Evolutionary conservation across 2,113 vertebrate genomes (phyloP), one percentile per base, ranked within the genome.

Genomic region (Ia io): DNA sequence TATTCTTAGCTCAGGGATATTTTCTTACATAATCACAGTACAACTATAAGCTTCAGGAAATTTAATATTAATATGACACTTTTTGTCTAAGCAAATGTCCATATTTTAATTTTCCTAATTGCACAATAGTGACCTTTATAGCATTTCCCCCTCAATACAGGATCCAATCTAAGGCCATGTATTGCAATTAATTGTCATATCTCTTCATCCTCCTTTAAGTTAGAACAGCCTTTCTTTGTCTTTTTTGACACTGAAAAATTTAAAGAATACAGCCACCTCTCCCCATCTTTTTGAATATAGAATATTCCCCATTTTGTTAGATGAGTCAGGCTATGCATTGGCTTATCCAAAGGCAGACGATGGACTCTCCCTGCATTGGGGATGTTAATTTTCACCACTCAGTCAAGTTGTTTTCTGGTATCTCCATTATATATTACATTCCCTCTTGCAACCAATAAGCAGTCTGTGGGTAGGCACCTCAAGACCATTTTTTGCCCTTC

Each of bases 21-120:
- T 94, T 96, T 87, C 70, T 79, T 91, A 44, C 3, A 51, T 84
- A 87, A 70, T 59, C 70, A 40, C 16, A 65, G 74, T 28, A 35
- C 20, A 40, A 9, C 74, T 70, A 59, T 93, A 18, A 84, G 42
- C 23, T 86, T 96, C 9, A 32, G 90, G 92, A 87, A 86, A 61
- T 79, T 69, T 79, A 47, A 92, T 2, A 11, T 42, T 32, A 84
- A 63, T 51, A 56, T 3, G 42, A 13, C 40, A 40, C 22, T 70
- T 96, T 84, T 67, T 83, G 9, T 88, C 9, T 86, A 63, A 32
- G 28, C 18, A 78, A 9, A n/a, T 35, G 28, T 87, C 49, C n/a
- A 18, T 76, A 56, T 87, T 93, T 89, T 95, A 83, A 77, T 93
- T 92, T 94, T 90, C n/a, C 51, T 84, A 89, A 82, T 82, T 93